These are phyloP conservation scores for Nymphalis c-album DNA, from an alignment of 2,888 invertebrate species.

Conservation along the genomic window DNA sequence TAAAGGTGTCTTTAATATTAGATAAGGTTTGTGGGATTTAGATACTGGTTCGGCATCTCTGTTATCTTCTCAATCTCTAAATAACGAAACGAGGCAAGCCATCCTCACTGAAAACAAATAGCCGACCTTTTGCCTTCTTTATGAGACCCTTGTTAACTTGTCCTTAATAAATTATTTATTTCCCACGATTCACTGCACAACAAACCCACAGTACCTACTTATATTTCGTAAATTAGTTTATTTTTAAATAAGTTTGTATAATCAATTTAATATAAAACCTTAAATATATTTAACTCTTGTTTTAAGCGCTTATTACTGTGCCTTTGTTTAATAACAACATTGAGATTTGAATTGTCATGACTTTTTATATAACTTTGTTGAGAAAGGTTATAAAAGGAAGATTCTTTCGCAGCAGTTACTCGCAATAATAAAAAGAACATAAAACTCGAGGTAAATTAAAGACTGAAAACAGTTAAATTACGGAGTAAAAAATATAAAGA, in stretches of 20 bases:
- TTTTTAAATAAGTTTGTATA: constrained; percentile 53
- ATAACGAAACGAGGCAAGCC: constrained; percentile 74
- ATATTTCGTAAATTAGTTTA: constrained; percentile 70
- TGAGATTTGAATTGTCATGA: constrained; percentile 13
- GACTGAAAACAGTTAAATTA: constrained; percentile 3
- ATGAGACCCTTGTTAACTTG: constrained; percentile 81
- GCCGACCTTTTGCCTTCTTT: constrained; percentile 81
- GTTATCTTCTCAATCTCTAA: constrained; percentile 59
- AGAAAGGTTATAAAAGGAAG: constrained; percentile 23
- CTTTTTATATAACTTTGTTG: constrained; percentile 21
- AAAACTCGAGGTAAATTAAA: constrained; percentile 10
- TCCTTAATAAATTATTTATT: constrained; percentile 81
- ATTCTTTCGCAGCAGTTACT: constrained; percentile 24
- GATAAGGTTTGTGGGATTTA: constrained; percentile 54
- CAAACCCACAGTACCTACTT: constrained; percentile 56
- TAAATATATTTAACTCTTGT: constrained; percentile 3
- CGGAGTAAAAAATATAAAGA: neutral
- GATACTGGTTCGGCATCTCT: constrained; percentile 48
- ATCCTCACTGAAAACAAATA: constrained; percentile 77
- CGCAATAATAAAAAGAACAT: constrained; percentile 25
- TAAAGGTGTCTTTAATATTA: constrained; percentile 45
- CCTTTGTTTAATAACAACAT: neutral
- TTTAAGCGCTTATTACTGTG: constrained; percentile 8
- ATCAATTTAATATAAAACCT: constrained; percentile 46
- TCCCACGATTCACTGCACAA: constrained; percentile 53